These are phyloP conservation scores for Panurus biarmicus DNA, from an alignment of 2,113 vertebrate species.

Conservation along the genomic window DNA sequence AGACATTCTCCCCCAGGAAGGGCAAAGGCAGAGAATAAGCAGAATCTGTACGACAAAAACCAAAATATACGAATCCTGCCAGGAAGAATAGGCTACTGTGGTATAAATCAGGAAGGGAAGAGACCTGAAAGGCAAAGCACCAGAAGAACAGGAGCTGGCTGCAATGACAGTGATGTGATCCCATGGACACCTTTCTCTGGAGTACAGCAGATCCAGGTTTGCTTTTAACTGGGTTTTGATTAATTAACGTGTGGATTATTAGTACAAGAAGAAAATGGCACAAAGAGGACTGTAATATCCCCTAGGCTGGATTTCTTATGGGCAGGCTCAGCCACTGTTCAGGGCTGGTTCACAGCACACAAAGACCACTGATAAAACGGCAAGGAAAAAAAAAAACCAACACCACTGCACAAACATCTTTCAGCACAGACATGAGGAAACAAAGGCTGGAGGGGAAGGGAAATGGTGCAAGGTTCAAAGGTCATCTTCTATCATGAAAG, in stretches of 20 bases:
- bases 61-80: not conserved
- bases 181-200: not conserved
- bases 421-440: not conserved
- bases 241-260: not conserved
- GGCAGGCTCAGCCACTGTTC: not conserved
- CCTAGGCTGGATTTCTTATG: not conserved
- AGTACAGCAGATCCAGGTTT: not conserved
- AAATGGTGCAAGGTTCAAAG: not conserved
- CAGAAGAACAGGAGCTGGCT: not conserved
- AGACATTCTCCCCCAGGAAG: not conserved
- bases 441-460: not conserved
- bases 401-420: not conserved
- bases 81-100: not conserved
- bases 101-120: not conserved
- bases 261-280: not conserved
- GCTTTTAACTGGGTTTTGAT: not conserved
- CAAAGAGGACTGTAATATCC: not conserved
- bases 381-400: not conserved
- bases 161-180: not conserved
- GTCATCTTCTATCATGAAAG: not conserved
- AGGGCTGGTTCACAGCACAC: not conserved
- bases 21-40: not conserved
- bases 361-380: not conserved
- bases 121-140: not conserved
- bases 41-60: not conserved